Evolutionary conservation across 2,888 invertebrate genomes (phyloP).

Genomic region (Lysandra bellargus): DNA sequence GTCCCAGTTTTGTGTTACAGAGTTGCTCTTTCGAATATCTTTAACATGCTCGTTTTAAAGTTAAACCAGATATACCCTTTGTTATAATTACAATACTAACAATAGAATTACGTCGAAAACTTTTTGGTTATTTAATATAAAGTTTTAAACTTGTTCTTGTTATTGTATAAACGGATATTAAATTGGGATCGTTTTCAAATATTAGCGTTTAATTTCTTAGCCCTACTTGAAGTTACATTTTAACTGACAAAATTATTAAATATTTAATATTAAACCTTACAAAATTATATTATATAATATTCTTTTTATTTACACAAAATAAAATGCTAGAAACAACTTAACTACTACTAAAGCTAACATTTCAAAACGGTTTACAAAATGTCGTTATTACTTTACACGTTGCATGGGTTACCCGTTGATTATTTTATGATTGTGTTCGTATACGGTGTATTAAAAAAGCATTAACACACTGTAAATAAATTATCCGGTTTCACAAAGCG

Average conservation of each 20-base stretch:
- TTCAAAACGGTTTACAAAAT: constrained; percentile 15
- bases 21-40: constrained; percentile 28
- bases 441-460: constrained; percentile 5
- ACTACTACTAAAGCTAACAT: not conserved
- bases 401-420: constrained; percentile 17
- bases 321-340: not conserved
- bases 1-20: constrained; percentile 50
- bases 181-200: constrained; percentile 10
- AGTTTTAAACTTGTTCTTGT: constrained; percentile 14
- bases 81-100: constrained; percentile 25
- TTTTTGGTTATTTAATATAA: constrained; percentile 24
- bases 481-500: not conserved
- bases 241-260: not conserved
- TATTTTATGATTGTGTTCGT: constrained; percentile 23
- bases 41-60: constrained; percentile 25
- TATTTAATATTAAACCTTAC: not conserved
- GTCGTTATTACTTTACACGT: constrained; percentile 1
- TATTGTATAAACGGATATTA: constrained; percentile 8
- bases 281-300: too few relatives aligned
- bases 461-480: constrained; percentile 18
- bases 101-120: constrained; percentile 17
- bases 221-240: not conserved
- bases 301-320: not conserved
- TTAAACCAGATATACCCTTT: constrained; percentile 17
- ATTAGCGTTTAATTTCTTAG: not conserved